Conservation (phyloP, 2,888 invertebrate species). For the Metopia argyrocephala region DNA sequence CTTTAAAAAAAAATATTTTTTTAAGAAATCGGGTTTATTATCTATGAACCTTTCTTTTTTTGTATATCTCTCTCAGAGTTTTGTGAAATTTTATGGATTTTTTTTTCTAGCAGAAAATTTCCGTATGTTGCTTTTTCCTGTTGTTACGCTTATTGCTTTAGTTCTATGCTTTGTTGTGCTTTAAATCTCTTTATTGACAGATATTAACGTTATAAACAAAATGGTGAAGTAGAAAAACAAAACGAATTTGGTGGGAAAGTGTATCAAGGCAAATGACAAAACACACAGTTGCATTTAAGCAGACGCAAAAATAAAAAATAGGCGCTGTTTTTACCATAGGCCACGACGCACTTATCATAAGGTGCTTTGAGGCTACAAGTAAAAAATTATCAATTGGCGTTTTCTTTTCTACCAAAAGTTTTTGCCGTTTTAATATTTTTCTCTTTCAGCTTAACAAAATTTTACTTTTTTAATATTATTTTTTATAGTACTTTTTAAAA, state of each 20-base stretch:
- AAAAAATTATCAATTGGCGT: no score
- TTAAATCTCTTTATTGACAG: conserved; percentile 68
- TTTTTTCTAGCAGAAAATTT: conserved; percentile 57
- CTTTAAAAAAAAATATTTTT: background rate
- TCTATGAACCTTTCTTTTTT: conserved; percentile 10
- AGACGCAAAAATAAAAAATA: background rate
- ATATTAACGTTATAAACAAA: conserved; percentile 69
- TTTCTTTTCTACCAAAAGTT: no score
- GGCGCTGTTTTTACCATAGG: no score
- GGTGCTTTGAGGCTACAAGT: no score
- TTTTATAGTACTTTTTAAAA: no score
- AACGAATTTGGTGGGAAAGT: conserved; percentile 45
- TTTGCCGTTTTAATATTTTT: no score
- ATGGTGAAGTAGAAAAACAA: conserved; percentile 64
- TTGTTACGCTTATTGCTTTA: conserved; percentile 60
- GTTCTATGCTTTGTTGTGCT: conserved; percentile 42
- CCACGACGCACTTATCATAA: no score
- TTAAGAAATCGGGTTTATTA: background rate
- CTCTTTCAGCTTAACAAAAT: no score
- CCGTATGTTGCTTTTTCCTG: conserved; percentile 53
- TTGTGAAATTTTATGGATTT: conserved; percentile 53
- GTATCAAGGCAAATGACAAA: background rate
- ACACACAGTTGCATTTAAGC: background rate
- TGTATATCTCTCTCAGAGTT: conserved; percentile 29
- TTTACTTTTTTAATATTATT: no score